Evolutionary conservation across 2,113 vertebrate species (phyloP).

Genomic region (Pao palembangensis): DNA sequence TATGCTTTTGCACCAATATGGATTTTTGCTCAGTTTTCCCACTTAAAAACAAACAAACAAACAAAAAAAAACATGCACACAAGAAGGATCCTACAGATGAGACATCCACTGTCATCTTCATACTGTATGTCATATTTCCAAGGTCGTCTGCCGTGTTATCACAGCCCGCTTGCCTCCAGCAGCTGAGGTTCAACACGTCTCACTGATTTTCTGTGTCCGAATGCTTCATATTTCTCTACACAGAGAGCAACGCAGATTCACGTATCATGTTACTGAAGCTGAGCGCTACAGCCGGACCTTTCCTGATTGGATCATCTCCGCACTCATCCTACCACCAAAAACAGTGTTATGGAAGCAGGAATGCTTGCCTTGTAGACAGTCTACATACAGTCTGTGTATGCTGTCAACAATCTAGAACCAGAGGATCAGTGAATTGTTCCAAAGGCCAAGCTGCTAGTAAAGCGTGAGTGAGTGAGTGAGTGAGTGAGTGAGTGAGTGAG

Average conservation of each 20-base stretch:
- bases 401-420: too few relatives aligned
- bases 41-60: too few relatives aligned
- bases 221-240: constrained; percentile 37
- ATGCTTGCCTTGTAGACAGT: too few relatives aligned
- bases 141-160: constrained; percentile 60
- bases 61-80: neutral
- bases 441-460: too few relatives aligned
- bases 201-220: constrained; percentile 18
- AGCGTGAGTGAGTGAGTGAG: neutral
- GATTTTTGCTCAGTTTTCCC: neutral
- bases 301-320: constrained; percentile 48
- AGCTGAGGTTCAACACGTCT: constrained; percentile 29
- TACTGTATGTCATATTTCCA: constrained; percentile 45
- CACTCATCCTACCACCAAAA: constrained; percentile 18
- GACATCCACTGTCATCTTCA: constrained; percentile 15
- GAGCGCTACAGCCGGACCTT: constrained; percentile 30
- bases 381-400: too few relatives aligned
- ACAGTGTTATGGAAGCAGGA: too few relatives aligned
- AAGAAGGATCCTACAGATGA: constrained; percentile 2
- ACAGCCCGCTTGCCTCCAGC: constrained; percentile 27
- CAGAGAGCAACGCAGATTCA: constrained; percentile 20
- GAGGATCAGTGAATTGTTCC: too few relatives aligned
- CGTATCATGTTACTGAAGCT: constrained; percentile 41
- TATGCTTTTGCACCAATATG: neutral
- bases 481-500: neutral